These are phyloP conservation scores for Gallinago stenura DNA, from an alignment of 2,797 vertebrate genomes.

Conservation along the genomic window DNA sequence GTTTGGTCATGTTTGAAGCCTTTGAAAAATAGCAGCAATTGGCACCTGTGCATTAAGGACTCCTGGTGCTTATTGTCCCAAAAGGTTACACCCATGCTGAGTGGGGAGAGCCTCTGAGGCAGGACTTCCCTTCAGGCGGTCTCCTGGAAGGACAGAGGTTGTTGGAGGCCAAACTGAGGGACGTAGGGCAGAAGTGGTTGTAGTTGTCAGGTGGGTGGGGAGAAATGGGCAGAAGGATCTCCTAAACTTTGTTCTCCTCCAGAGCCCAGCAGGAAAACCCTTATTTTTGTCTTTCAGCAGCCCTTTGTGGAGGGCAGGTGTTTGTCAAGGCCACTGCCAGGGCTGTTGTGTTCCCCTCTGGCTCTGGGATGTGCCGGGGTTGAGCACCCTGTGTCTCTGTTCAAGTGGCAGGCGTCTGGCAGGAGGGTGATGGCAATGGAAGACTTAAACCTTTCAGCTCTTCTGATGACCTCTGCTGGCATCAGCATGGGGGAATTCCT, in stretches of 20 bases:
- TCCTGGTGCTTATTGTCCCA: neutral
- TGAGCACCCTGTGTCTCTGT: accelerated
- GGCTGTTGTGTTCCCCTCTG: neutral
- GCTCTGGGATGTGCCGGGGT: neutral
- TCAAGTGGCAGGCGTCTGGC: neutral
- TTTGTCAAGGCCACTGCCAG: neutral
- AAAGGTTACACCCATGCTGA: neutral
- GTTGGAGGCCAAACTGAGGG: neutral
- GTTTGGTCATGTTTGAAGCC: neutral
- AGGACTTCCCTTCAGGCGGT: neutral
- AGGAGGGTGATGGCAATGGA: conserved; percentile 4
- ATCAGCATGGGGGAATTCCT: conserved; percentile 62
- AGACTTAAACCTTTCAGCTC: conserved; percentile 55
- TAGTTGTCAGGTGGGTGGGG: neutral
- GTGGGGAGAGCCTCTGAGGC: neutral
- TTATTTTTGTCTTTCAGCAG: neutral
- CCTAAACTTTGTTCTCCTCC: neutral
- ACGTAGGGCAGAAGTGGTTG: accelerated
- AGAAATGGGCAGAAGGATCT: neutral
- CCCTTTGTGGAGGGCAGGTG: neutral
- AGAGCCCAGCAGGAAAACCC: neutral
- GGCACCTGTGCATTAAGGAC: neutral
- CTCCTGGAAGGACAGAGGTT: neutral
- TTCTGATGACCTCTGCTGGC: conserved; percentile 64
- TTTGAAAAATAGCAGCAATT: neutral